Conservation (phyloP, 2,113 vertebrate genomes). For the Sisor rabdophorus region DNA sequence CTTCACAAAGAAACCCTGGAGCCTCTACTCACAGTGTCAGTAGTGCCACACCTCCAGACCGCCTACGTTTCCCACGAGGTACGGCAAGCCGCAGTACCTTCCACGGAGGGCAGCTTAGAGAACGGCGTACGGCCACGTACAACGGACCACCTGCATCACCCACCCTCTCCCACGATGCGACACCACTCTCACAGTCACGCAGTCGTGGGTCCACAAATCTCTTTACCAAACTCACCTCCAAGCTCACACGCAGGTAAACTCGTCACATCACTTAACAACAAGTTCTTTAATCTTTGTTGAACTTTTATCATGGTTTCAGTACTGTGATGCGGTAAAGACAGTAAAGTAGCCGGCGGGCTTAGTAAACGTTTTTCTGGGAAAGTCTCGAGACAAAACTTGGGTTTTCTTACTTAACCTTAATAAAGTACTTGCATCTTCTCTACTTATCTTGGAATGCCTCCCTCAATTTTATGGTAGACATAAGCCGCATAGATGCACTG, state of each 20-base stretch:
- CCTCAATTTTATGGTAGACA: background rate
- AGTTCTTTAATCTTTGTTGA: background rate
- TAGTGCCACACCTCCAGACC: slow-evolving; percentile 73
- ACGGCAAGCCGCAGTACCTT: slow-evolving; percentile 87
- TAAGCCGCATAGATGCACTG: background rate
- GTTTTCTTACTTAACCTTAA: background rate
- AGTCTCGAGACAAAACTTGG: background rate
- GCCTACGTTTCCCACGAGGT: slow-evolving; percentile 78
- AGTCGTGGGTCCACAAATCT: slow-evolving; percentile 84
- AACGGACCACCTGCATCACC: slow-evolving; percentile 79
- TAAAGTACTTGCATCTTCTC: background rate
- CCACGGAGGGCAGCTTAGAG: slow-evolving; percentile 88
- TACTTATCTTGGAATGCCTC: background rate
- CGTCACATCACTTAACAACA: background rate
- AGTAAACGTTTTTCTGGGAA: background rate
- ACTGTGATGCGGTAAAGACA: background rate
- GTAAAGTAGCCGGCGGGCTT: background rate
- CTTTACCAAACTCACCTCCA: slow-evolving; percentile 91
- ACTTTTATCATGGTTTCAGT: background rate
- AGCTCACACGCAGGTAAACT: slow-evolving; percentile 86
- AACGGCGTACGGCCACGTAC: slow-evolving; percentile 76
- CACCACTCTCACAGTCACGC: slow-evolving; percentile 75
- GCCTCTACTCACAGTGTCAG: slow-evolving; percentile 81
- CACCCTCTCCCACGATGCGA: slow-evolving; percentile 77
- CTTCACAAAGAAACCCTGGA: slow-evolving; percentile 36